These are phyloP conservation scores for Megaceryle alcyon DNA, from an alignment of 2,797 vertebrate genomes.

Conservation along the genomic window DNA sequence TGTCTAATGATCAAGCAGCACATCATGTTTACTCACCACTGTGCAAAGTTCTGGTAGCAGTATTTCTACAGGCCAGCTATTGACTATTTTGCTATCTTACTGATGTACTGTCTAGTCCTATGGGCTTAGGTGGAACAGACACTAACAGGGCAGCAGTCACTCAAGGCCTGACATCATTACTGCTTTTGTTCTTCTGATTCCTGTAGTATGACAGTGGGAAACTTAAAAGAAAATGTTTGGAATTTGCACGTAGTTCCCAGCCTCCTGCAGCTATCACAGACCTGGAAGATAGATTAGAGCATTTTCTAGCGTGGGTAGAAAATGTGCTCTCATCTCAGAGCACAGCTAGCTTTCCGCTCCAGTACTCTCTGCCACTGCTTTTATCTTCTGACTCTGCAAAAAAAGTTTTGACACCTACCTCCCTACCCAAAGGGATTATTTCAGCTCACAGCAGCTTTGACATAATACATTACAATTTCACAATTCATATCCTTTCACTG, in stretches of 20 bases:
- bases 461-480: not conserved
- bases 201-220: not conserved
- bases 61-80: not conserved
- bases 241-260: not conserved
- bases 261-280: constrained; percentile 6
- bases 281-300: not conserved
- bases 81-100: not conserved
- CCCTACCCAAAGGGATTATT: constrained; percentile 20
- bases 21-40: not conserved
- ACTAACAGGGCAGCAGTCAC: not conserved
- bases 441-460: constrained; percentile 38
- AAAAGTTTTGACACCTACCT: constrained; percentile 27
- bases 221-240: not conserved
- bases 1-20: not conserved
- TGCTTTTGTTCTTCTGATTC: not conserved
- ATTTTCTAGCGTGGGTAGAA: not conserved
- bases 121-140: not conserved
- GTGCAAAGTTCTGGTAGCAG: not conserved
- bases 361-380: not conserved
- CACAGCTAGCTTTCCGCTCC: not conserved
- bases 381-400: constrained; percentile 47
- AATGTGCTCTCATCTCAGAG: not conserved
- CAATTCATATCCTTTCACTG: not conserved
- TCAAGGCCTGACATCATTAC: not conserved
- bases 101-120: not conserved